Base-by-base conservation (phyloP, 1,140 invertebrate species). In the Batillaria attramentaria region DNA sequence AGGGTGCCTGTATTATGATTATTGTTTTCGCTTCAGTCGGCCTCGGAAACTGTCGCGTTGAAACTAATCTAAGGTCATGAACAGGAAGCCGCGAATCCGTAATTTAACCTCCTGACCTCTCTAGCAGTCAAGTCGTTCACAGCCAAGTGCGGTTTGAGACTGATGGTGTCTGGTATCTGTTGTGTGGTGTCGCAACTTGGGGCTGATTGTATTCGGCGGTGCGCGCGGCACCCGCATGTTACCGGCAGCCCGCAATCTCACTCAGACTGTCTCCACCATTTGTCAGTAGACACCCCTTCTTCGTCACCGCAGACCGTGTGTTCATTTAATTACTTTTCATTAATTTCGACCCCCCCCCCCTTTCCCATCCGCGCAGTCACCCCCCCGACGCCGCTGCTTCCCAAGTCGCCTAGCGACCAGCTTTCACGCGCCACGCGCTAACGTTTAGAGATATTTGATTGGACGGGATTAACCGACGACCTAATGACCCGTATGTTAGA, bases 401-500 rank as follows among this genome's bases (percentile, higher is more conserved):
- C 13, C 66, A 66, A 35, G 16, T 66, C 62, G 20, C 62, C 20
- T 31, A 18, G 70, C 41, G 42, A 54, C 70, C n/a, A 31, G 13
- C 42, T 50, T 72, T 41, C 42, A 72, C 70, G 42, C 70, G 70
- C 37, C 72, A 73, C 72, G 46, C 50, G 72, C 50, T 37, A 41
- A 35, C 54, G 72, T 35, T 73, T 54, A 73, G 54, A 33, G n/a
- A 31, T 73, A 28, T 54, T 57, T 57, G 72, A 60, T 73, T 73
- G 72, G 43, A 43, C 39, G 46, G 72, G 42, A 39, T 60, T 31
- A 39, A 72, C 70, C 70, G 70, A 41, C 70, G 70, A 72, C 72
- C 72, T 60, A 42, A 73, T 73, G 72, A 73, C 72, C 72, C 72
- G 72, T 73, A 73, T 73, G 72, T 54, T n/a, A 35, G 72, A 35